Base-by-base conservation (phyloP, 2,888 invertebrate genomes). In the Metellina segmentata region DNA sequence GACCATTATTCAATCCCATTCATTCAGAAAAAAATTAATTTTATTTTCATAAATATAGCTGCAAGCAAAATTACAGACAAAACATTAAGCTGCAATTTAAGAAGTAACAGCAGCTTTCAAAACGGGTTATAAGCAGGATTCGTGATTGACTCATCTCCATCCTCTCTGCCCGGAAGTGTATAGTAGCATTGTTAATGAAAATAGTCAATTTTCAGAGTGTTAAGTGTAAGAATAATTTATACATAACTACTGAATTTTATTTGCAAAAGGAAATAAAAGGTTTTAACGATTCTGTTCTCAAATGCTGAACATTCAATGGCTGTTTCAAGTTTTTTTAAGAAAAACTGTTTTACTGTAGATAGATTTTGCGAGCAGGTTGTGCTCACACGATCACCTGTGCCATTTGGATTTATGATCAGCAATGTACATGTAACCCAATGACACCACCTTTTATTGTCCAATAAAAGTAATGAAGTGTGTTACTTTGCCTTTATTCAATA, bases 391-490 rank as follows among this genome's bases (percentile, higher is more conserved):
- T 92, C 91, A 92, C 89, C 91, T 92, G 91, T 91, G 91, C 87
- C 88, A 91, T 91, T 91, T 91, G 91, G 83, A 89, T 87, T 87
- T 83, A 87, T 88, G 91, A 83, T 92, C 88, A 89, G 88, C 89
- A 92, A 88, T 92, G 91, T 92, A 92, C 85, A 92, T 92, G 91
- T 92, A 92, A 92, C 91, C 91, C 91, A 89, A 11, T 85, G 79
- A 92, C 88, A 92, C 83, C 78, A 91, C 91, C 91, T 92, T 92
- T 92, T 92, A 92, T 92, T 92, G 91, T 92, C 91, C 85, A 92
- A 92, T 92, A 92, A 92, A 92, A 92, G 91, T 92, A 92, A 92
- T 89, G 91, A 92, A 92, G 89, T 92, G 91, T 92, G 91, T 92
- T 89, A 92, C 20, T 83, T 78, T 49, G 52, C 71, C 71, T 70